Evolutionary conservation across 2,888 invertebrate species (phyloP), one percentile per base, ranked within the genome.

Genomic region (Glomeris marginata): DNA sequence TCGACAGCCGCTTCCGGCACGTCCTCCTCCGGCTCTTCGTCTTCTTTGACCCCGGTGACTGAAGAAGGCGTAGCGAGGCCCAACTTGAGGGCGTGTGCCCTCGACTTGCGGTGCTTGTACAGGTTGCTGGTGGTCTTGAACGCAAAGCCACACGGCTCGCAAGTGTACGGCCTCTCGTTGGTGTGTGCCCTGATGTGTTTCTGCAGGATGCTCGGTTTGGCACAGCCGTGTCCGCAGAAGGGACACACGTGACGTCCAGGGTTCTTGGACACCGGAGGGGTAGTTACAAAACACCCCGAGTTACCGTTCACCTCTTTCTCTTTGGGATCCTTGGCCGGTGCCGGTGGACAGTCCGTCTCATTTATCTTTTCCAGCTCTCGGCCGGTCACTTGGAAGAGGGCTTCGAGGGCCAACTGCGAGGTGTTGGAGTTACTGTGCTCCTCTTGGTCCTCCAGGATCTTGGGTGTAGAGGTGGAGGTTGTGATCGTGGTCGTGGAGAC

Each of bases 131-230:
- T 85, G 20, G 91, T 91, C 70, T 91, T 91, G 71, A 91, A 91
- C 60, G 87, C 84, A 69, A 90, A 85, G 57, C 86, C 86, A 68
- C 90, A 91, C 57, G 82, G 80, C 61, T 76, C 73, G 70, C 90
- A 91, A 28, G 90, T 90, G 71, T 81, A 91, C 51, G 90, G 90
- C 60, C 90, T 75, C 69, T 91, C 90, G 66, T 88, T 87, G 42
- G 91, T 90, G 69, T 91, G 90, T 54, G 88, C 86, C 63, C 90
- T 77, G 67, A 91, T 84, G 74, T 91, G 91, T 73, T 91, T 91
- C 68, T 88, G 82, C 56, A 91, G 74, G 57, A 91, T 90, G 66
- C 88, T 90, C 52, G 90, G 90, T 70, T 91, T 91, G 61, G 88
- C 83, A 72, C 88, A 91, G 57, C 80, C 79, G 65, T 87, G 72